Percentiles rank a stretch among this genome's conserved stretches.
These are phyloP conservation scores for Vesta saturnalis DNA, from an alignment of 2,888 invertebrate species.

Conservation along the genomic window DNA sequence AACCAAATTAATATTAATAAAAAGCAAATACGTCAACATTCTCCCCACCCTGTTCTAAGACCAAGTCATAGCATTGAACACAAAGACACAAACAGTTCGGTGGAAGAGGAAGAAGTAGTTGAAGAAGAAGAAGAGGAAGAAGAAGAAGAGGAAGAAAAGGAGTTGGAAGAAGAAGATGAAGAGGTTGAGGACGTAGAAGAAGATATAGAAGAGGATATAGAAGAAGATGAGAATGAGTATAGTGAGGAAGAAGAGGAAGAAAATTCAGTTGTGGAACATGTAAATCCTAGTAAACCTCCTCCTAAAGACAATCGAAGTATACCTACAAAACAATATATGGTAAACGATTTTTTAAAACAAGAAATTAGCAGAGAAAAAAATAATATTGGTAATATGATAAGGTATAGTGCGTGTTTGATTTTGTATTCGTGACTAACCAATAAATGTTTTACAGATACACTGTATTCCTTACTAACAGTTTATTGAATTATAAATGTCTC, in stretches of 20 bases:
- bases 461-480: too few relatives aligned
- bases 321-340: conserved; percentile 28
- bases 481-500: not conserved
- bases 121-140: too few relatives aligned
- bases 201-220: conserved; percentile 44
- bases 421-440: conserved; percentile 22
- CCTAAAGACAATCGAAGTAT: conserved; percentile 20
- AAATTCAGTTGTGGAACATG: conserved; percentile 33
- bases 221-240: conserved; percentile 41
- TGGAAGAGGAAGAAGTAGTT: too few relatives aligned
- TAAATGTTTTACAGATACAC: conserved; percentile 7
- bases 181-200: conserved; percentile 41
- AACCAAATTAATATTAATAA: too few relatives aligned
- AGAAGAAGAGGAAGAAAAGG: not conserved
- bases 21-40: too few relatives aligned
- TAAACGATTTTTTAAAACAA: conserved; percentile 40
- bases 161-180: conserved; percentile 32
- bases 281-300: conserved; percentile 6
- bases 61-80: too few relatives aligned
- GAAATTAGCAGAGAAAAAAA: conserved; percentile 35
- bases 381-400: conserved; percentile 20
- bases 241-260: conserved; percentile 36
- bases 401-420: conserved; percentile 29
- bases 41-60: too few relatives aligned
- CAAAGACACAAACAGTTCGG: too few relatives aligned